phyloP scores from a whole-genome alignment of 2,888 invertebrate species.

The Patella pellucida region DNA sequence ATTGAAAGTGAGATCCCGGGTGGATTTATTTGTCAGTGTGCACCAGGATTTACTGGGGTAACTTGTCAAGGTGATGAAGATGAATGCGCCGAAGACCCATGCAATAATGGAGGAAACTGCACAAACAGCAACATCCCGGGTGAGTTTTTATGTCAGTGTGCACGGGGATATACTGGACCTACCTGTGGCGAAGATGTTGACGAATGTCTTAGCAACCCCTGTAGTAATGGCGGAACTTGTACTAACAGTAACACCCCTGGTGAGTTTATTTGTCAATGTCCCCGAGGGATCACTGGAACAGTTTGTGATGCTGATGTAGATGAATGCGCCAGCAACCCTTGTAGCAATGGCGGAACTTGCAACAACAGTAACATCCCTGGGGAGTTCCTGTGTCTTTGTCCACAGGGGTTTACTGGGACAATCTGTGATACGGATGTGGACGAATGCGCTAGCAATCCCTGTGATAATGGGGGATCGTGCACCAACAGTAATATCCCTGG shows the following conservation, averaged over 20 bases:
- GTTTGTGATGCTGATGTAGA: constrained; percentile 25
- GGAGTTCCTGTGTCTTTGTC: constrained; percentile 39
- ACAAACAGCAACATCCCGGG: no score
- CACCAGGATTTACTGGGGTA: constrained; percentile 34
- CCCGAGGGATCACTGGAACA: constrained; percentile 20
- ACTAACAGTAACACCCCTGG: constrained; percentile 27
- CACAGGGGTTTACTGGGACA: constrained; percentile 33
- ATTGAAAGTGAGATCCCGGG: constrained; percentile 15
- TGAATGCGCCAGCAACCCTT: constrained; percentile 74
- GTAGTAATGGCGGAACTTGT: constrained; percentile 90
- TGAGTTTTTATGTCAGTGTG: no score
- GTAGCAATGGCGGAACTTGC: constrained; percentile 90
- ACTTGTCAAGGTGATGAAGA: constrained; percentile 87
- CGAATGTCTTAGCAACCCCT: constrained; percentile 76
- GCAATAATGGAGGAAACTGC: constrained; percentile 32
- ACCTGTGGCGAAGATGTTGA: constrained; percentile 26
- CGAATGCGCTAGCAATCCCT: constrained; percentile 22
- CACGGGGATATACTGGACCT: constrained; percentile 15
- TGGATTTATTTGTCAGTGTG: constrained; percentile 71
- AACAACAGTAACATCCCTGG: constrained; percentile 16
- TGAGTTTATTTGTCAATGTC: constrained; percentile 34
- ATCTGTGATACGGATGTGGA: constrained; percentile 19
- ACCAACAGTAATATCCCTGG: constrained; percentile 54
- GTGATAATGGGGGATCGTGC: constrained; percentile 7
- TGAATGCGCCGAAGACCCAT: constrained; percentile 82